Evolutionary conservation across 2,888 invertebrate genomes (phyloP).

Genomic region (Electrophaes corylata): DNA sequence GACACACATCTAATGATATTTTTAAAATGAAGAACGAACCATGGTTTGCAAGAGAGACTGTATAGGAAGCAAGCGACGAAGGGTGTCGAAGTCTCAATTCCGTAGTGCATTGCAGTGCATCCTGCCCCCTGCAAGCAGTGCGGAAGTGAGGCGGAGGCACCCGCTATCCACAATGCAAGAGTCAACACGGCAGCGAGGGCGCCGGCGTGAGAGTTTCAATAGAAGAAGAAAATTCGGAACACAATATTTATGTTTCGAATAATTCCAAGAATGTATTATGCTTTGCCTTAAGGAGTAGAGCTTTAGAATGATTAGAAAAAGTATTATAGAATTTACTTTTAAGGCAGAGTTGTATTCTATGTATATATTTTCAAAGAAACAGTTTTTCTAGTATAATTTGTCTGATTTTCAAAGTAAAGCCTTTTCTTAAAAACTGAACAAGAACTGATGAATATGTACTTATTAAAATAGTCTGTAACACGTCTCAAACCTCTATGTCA

Average conservation of each 20-base stretch:
- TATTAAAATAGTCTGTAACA: too few relatives aligned
- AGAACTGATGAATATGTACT: too few relatives aligned
- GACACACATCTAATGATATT: background rate
- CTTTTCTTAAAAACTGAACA: too few relatives aligned
- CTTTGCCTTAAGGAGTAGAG: too few relatives aligned
- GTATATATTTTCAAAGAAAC: too few relatives aligned
- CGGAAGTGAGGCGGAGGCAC: slow-evolving; percentile 92
- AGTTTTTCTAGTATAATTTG: too few relatives aligned
- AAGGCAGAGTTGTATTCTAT: too few relatives aligned
- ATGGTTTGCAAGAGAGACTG: slow-evolving; percentile 1
- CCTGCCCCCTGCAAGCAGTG: slow-evolving; percentile 95
- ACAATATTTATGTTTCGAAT: slow-evolving; percentile 14
- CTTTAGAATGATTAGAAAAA: too few relatives aligned
- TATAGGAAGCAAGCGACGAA: slow-evolving; percentile 46
- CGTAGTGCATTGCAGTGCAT: slow-evolving; percentile 98
- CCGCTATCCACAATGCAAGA: slow-evolving; percentile 59
- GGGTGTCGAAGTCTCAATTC: slow-evolving; percentile 92
- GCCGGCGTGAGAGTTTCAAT: slow-evolving; percentile 28
- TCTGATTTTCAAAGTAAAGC: too few relatives aligned
- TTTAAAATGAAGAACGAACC: slow-evolving; percentile 33
- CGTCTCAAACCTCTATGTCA: too few relatives aligned
- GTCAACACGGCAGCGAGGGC: slow-evolving; percentile 14
- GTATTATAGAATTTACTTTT: too few relatives aligned
- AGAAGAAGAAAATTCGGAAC: slow-evolving; percentile 14
- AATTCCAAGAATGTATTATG: too few relatives aligned